These are phyloP conservation scores for Eurystomus gularis DNA, from an alignment of 2,113 vertebrate genomes.

Conservation along the genomic window DNA sequence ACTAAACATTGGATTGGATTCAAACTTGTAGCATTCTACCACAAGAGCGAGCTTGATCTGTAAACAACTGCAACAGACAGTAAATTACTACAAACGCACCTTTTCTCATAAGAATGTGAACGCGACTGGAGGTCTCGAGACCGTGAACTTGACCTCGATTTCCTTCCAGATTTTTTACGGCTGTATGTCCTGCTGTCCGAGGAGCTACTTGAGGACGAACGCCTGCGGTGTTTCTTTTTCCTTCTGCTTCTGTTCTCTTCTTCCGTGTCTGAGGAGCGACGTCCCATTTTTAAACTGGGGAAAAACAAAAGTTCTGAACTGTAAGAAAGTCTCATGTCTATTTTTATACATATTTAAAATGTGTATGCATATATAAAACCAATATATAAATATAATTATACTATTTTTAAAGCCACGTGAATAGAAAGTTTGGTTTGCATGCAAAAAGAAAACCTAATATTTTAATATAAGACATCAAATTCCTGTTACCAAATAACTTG, in stretches of 20 bases:
- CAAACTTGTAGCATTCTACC: neutral
- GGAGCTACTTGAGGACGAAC: conserved; percentile 90
- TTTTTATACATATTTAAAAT: neutral
- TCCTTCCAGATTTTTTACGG: conserved; percentile 82
- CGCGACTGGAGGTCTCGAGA: conserved; percentile 75
- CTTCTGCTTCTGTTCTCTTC: conserved; percentile 84
- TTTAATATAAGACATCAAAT: neutral
- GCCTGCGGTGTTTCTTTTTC: conserved; percentile 86
- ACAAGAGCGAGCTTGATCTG: rapidly evolving
- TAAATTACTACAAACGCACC: conserved; percentile 43
- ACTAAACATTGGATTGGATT: rapidly evolving
- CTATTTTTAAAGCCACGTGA: neutral
- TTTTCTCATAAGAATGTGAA: conserved; percentile 83
- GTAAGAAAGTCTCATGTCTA: neutral
- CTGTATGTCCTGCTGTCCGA: conserved; percentile 82
- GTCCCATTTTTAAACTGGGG: conserved; percentile 81
- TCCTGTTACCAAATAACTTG: neutral
- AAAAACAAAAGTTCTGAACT: neutral
- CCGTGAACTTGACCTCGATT: conserved; percentile 83
- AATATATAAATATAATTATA: neutral
- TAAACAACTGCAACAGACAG: neutral
- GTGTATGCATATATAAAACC: neutral
- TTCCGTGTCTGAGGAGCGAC: conserved; percentile 90
- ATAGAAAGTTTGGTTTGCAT: neutral
- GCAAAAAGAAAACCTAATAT: neutral